A percentile compares a stretch with the other conserved stretches of the same genome.
phyloP scores from a whole-genome alignment of 2,888 invertebrate genomes.

The Hyposoter didymator region DNA sequence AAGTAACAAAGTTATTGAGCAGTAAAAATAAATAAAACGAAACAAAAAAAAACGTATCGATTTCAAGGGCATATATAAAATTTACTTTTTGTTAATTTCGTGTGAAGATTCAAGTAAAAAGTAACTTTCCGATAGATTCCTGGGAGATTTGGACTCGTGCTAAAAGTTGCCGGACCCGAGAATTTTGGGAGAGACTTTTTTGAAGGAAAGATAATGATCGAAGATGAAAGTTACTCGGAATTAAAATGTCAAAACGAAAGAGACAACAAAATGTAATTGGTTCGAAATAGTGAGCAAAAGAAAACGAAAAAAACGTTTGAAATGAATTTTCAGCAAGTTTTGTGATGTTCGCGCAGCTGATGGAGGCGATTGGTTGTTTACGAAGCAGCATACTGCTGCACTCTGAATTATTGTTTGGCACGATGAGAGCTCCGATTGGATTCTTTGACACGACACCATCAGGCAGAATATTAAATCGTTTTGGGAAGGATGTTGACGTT shows the following conservation, averaged over 20 bases:
- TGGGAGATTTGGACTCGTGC: not conserved
- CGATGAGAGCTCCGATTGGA: constrained; percentile 89
- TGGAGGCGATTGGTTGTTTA: constrained; percentile 81
- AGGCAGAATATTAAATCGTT: constrained; percentile 92
- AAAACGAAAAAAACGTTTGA: constrained; percentile 61
- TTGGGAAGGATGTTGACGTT: constrained; percentile 90
- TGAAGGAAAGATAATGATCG: not conserved
- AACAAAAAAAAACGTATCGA: too few relatives aligned
- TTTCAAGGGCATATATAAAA: not conserved
- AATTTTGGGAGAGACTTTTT: not conserved
- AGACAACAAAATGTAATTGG: constrained; percentile 37
- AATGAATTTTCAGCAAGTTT: constrained; percentile 79
- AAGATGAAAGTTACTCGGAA: not conserved
- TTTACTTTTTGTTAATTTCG: not conserved
- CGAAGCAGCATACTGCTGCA: constrained; percentile 86
- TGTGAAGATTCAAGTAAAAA: not conserved
- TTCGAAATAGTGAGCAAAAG: not conserved
- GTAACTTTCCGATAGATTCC: not conserved
- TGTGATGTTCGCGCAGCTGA: constrained; percentile 79
- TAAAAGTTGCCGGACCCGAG: not conserved
- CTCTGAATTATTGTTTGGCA: constrained; percentile 87
- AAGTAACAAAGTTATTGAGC: too few relatives aligned
- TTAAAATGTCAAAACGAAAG: not conserved
- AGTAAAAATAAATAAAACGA: too few relatives aligned
- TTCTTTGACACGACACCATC: constrained; percentile 93